Evolutionary conservation across 2,888 invertebrate species (phyloP).

Genomic region (Machimus atricapillus): DNA sequence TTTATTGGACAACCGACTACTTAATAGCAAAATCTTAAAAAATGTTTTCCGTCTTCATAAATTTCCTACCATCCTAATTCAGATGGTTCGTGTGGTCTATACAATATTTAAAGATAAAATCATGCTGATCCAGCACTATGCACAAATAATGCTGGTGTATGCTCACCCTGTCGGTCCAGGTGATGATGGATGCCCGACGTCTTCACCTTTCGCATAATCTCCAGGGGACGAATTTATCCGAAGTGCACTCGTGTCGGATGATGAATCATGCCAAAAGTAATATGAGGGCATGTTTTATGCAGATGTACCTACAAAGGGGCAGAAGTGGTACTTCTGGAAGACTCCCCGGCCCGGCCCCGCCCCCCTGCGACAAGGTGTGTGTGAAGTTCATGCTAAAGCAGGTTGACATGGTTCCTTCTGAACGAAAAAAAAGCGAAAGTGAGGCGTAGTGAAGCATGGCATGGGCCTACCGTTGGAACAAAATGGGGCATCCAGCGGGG

Average conservation of each 20-base stretch:
- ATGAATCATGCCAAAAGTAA: neutral
- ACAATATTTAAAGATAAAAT: neutral
- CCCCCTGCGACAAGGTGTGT: neutral
- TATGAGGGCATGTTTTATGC: constrained; percentile 5
- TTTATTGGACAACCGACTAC: neutral
- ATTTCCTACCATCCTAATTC: neutral
- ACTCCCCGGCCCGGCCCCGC: neutral
- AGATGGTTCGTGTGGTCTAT: neutral
- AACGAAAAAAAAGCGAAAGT: neutral
- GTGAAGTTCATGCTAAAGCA: neutral
- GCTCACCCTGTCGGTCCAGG: neutral
- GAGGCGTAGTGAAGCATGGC: neutral
- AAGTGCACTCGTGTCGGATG: neutral
- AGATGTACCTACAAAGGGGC: neutral
- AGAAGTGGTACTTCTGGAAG: neutral
- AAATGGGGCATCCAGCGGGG: neutral
- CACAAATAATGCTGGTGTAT: neutral
- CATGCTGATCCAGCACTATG: neutral
- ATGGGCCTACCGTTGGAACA: neutral
- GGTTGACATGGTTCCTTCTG: neutral
- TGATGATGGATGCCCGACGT: neutral
- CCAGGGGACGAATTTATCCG: constrained; percentile 1
- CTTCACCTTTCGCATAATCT: neutral
- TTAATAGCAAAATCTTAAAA: neutral
- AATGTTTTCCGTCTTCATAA: neutral